These are phyloP conservation scores for Apis florea DNA, from an alignment of 1,140 invertebrate species.

Conservation along the genomic window DNA sequence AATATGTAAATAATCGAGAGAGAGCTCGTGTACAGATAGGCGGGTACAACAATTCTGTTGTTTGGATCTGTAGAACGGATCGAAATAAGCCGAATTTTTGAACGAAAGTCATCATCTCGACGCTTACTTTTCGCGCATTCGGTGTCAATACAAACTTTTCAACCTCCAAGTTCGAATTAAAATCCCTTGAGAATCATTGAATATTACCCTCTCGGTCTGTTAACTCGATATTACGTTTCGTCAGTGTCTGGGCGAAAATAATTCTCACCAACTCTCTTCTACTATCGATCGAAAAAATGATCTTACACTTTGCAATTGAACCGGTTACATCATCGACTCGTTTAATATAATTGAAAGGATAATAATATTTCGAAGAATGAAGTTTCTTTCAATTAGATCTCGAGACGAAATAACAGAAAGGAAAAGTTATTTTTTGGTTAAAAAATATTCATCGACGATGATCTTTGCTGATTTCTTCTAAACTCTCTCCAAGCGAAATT, in stretches of 20 bases:
- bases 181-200: neutral
- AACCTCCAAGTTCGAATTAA: neutral
- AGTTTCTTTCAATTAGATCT: too few species aligned
- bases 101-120: neutral
- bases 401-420: too few species aligned
- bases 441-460: too few species aligned
- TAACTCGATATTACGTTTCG: neutral
- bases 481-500: neutral
- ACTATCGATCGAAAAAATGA: neutral
- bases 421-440: too few species aligned
- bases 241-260: neutral
- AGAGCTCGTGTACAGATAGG: neutral
- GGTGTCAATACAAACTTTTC: neutral
- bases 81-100: neutral
- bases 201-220: neutral
- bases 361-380: too few species aligned
- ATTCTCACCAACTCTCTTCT: neutral
- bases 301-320: neutral
- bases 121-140: too few species aligned
- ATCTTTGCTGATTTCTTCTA: neutral
- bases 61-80: neutral
- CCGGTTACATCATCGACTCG: neutral
- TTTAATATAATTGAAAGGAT: neutral
- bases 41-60: neutral
- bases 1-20: conserved; percentile 24